Conservation (phyloP, 2,113 vertebrate genomes). For the Scartelaos histophorus region DNA sequence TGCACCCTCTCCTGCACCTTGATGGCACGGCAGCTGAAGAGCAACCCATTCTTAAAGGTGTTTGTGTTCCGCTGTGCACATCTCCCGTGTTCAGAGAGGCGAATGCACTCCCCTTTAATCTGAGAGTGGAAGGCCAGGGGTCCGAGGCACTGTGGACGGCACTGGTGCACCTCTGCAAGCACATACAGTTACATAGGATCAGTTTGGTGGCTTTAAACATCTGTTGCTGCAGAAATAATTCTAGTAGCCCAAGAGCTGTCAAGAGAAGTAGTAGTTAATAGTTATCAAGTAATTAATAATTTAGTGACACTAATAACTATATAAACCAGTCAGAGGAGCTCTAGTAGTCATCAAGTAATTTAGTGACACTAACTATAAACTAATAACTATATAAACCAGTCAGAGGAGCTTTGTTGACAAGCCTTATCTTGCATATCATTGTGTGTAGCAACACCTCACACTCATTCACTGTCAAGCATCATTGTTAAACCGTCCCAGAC, state of each 20-base stretch:
- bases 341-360: no score
- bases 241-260: no score
- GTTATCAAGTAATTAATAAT: no score
- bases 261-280: no score
- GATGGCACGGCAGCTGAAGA: constrained; percentile 81
- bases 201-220: background rate
- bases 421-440: background rate
- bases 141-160: constrained; percentile 35
- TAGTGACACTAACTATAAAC: no score
- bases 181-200: background rate
- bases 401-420: background rate
- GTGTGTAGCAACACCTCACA: background rate
- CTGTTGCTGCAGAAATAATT: background rate
- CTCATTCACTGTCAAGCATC: background rate
- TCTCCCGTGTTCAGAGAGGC: constrained; percentile 50
- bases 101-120: constrained; percentile 68
- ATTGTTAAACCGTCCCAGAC: background rate
- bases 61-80: constrained; percentile 42
- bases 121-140: constrained; percentile 75
- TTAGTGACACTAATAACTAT: no score
- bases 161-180: constrained; percentile 10
- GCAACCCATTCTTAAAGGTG: constrained; percentile 78
- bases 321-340: background rate
- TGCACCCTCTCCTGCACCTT: constrained; percentile 67
- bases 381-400: background rate